Evolutionary conservation across 2,888 invertebrate species (phyloP).

Genomic region (Tribolium freemani): DNA sequence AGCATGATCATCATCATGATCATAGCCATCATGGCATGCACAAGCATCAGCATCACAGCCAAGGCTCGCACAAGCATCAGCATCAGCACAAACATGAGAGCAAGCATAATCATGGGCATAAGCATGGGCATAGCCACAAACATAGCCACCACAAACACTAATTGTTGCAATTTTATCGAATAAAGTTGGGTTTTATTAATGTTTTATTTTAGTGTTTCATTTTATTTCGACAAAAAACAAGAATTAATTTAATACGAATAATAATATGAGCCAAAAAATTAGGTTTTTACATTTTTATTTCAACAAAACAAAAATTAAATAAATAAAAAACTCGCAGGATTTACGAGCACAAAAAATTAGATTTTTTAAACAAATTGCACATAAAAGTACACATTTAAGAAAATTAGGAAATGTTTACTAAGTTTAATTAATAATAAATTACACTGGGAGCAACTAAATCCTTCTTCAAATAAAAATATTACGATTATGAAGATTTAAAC

Average conservation of each 20-base stretch:
- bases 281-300: too few relatives aligned
- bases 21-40: constrained; percentile 49
- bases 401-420: too few relatives aligned
- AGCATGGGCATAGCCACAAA: constrained; percentile 40
- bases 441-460: too few relatives aligned
- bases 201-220: neutral
- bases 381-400: too few relatives aligned
- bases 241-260: too few relatives aligned
- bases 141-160: constrained; percentile 34
- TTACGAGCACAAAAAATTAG: too few relatives aligned
- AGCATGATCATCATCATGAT: constrained; percentile 48
- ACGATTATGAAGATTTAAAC: too few relatives aligned
- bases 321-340: neutral
- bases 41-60: constrained; percentile 49
- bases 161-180: constrained; percentile 5
- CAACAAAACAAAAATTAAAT: neutral
- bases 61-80: constrained; percentile 47
- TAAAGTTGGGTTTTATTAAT: constrained; percentile 17
- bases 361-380: too few relatives aligned
- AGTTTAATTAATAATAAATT: too few relatives aligned
- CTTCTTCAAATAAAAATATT: too few relatives aligned
- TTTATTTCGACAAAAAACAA: too few relatives aligned
- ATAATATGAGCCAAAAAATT: too few relatives aligned
- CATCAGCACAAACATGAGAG: constrained; percentile 42
- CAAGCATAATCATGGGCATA: constrained; percentile 45